phyloP scores from a whole-genome alignment of 2,113 vertebrate species.

The Hyperoodon ampullatus region DNA sequence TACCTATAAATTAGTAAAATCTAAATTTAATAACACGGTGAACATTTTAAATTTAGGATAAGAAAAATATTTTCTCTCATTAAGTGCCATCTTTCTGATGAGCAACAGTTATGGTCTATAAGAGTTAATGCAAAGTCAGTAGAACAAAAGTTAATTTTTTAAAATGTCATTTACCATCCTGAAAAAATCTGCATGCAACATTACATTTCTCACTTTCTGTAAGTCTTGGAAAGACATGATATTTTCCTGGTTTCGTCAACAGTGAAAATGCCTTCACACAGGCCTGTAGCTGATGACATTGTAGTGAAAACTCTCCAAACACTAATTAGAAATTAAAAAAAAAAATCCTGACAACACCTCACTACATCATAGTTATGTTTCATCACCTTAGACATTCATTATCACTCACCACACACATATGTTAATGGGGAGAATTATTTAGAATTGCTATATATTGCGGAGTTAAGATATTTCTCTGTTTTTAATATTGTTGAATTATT shows the following conservation, averaged over 20 bases:
- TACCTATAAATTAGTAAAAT: not conserved
- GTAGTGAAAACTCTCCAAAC: constrained; percentile 76
- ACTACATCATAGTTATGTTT: not conserved
- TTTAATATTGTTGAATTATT: constrained; percentile 37
- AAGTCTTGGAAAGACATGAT: constrained; percentile 71
- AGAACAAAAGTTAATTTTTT: constrained; percentile 59
- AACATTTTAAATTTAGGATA: not conserved
- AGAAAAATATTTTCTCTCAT: not conserved
- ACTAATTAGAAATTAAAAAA: constrained; percentile 74
- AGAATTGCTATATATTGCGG: constrained; percentile 43
- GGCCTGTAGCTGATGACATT: constrained; percentile 60
- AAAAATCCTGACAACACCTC: constrained; percentile 52
- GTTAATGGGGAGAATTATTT: constrained; percentile 55
- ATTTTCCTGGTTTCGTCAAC: constrained; percentile 68
- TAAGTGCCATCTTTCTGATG: not conserved
- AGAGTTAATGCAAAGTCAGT: constrained; percentile 59
- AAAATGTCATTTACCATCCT: constrained; percentile 62
- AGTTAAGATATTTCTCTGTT: constrained; percentile 35
- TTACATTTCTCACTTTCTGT: constrained; percentile 73
- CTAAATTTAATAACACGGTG: not conserved
- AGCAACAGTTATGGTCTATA: not conserved
- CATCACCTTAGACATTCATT: constrained; percentile 24
- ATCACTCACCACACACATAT: constrained; percentile 63
- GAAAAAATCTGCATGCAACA: constrained; percentile 39
- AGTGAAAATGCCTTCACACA: constrained; percentile 65